Conservation (phyloP, 2,888 invertebrate genomes). For the Andrena praecox region DNA sequence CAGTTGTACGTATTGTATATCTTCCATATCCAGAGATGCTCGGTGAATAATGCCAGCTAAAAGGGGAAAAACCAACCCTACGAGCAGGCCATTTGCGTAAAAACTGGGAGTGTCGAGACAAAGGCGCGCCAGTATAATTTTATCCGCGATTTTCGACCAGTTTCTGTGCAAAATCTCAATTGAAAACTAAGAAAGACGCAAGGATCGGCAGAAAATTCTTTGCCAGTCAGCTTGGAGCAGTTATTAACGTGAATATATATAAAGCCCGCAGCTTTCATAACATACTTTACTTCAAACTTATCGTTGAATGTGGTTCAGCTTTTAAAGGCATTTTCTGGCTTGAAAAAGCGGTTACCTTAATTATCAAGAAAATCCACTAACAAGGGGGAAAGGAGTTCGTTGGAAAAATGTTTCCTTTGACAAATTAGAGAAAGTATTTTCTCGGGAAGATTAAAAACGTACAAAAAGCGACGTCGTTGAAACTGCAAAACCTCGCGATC, state of each 20-base stretch:
- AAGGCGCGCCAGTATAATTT: not conserved
- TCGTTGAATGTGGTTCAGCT: not conserved
- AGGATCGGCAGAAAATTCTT: not conserved
- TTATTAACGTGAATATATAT: not conserved
- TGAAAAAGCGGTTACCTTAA: constrained; percentile 3
- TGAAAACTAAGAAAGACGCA: not conserved
- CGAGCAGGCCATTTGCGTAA: not conserved
- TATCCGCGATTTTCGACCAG: not conserved
- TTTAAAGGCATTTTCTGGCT: not conserved
- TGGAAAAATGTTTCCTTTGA: not conserved
- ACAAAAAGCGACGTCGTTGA: not conserved
- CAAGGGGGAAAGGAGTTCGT: not conserved
- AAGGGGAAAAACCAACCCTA: not conserved
- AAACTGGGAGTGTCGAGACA: not conserved
- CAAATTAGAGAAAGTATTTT: constrained; percentile 10
- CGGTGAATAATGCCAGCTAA: constrained; percentile 45
- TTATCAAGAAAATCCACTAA: not conserved
- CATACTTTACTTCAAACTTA: not conserved
- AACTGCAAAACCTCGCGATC: not conserved
- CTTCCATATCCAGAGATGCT: constrained; percentile 27
- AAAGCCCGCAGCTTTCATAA: not conserved
- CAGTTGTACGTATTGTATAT: constrained; percentile 3
- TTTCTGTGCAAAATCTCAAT: not conserved
- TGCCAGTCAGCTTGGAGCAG: not conserved
- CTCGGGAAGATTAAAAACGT: not conserved